These are phyloP conservation scores for Chaenogobius annularis DNA, from an alignment of 2,113 vertebrate species.

Conservation along the genomic window DNA sequence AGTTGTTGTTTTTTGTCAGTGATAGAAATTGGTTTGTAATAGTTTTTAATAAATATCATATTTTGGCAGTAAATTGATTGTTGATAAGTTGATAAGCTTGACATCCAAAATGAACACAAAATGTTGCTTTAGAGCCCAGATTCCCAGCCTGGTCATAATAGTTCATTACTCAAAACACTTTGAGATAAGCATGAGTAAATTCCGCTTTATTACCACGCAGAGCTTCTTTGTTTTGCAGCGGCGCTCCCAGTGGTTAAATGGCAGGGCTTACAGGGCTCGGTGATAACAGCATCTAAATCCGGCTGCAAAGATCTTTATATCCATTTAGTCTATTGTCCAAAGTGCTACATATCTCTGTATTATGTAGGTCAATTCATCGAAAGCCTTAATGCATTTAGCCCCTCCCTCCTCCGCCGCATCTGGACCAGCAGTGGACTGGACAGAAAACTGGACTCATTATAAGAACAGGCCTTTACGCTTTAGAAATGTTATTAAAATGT, in stretches of 20 bases:
- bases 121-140: no score
- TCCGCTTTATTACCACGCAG: no score
- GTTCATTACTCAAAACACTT: no score
- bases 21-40: no score
- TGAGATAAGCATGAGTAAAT: no score
- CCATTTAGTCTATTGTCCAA: background rate
- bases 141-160: no score
- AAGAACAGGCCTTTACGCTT: background rate
- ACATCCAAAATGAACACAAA: no score
- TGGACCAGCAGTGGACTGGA: background rate
- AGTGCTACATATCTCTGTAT: background rate
- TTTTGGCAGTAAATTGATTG: no score
- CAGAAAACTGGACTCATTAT: background rate
- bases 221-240: background rate
- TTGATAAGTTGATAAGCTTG: no score
- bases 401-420: background rate
- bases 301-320: background rate
- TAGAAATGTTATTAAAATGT: background rate
- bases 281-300: background rate
- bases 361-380: slow-evolving; percentile 4
- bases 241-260: background rate
- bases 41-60: no score
- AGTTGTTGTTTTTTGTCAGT: no score
- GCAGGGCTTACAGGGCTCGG: background rate
- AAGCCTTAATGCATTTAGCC: background rate